Evolutionary conservation across 1,140 invertebrate species (phyloP), one percentile per base, ranked within the genome.

Genomic region (Hirudo medicinalis): DNA sequence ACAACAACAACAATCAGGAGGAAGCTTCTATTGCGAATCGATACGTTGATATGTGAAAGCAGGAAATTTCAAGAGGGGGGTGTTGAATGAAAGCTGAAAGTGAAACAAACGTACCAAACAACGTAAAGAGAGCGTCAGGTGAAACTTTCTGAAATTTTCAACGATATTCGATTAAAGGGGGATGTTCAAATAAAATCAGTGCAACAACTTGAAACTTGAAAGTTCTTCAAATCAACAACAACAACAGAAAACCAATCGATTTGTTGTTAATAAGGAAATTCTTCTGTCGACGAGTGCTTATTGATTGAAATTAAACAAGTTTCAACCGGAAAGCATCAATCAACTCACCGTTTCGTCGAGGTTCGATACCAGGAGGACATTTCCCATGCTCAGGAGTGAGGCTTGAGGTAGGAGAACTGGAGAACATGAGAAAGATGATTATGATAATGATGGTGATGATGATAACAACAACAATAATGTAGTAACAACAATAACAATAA

Each of bases 51-150:
- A 43, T 13, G 67, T 36, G 25, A 36, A 63, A 63, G 60, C 29
- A 8, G 22, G 22, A 13, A 27, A 63, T 63, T 63, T 27, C 15
- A 63, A 27, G 22, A 20, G 13, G n/a, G 36, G 29, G n/a, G n/a
- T 0, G n/a, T 2, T 68, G 9, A 9, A 68, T n/a, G n/a, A 68
- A 36, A n/a, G 27, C 13, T 68, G 27, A 68, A 22, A 40, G 57
- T 63, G 22, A 27, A 27, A 25, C 29, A 32, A 63, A 97, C 94
- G 89, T 98, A 98, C 96, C 97, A 91, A 99, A 99, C 89, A 99
- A 94, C 90, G 94, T 99, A 94, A 99, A 99, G 87, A 99, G 93
- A 92, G 94, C 94, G 87, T 99, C 97, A 89, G 95, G 94, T 87
- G 94, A 97, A 88, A 97, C 93, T 90, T 92, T 95, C 95, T 99